Evolutionary conservation across 1,140 invertebrate genomes (phyloP).

Genomic region (Helicoverpa armigera): DNA sequence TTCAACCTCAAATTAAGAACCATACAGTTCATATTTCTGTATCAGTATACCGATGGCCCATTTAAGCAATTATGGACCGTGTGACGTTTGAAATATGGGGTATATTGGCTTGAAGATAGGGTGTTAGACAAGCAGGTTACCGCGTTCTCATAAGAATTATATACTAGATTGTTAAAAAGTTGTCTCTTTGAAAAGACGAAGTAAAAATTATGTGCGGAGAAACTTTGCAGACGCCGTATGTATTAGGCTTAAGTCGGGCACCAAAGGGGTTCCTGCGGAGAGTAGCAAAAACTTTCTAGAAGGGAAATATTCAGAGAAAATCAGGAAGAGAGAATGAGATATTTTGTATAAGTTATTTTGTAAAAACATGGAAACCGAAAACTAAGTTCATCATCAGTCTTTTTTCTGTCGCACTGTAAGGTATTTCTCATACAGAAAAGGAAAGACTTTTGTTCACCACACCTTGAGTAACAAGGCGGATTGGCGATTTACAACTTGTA

Average conservation of each 20-base stretch:
- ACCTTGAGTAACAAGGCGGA: too few relatives aligned
- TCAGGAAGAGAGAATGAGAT: too few relatives aligned
- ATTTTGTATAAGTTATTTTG: too few relatives aligned
- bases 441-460: too few relatives aligned
- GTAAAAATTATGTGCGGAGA: slow-evolving; percentile 28
- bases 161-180: slow-evolving; percentile 41
- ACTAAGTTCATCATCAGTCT: too few relatives aligned
- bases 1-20: slow-evolving; percentile 18
- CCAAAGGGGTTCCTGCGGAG: too few relatives aligned
- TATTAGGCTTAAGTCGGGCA: background rate
- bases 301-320: too few relatives aligned
- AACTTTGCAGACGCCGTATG: slow-evolving; percentile 27
- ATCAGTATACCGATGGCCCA: background rate
- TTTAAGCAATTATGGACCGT: slow-evolving; percentile 17
- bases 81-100: background rate
- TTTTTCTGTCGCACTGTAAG: too few relatives aligned
- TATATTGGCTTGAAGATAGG: background rate
- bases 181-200: slow-evolving; percentile 17
- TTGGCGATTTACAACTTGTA: too few relatives aligned
- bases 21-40: slow-evolving; percentile 32
- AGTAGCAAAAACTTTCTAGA: too few relatives aligned
- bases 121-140: slow-evolving; percentile 45
- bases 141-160: slow-evolving; percentile 52
- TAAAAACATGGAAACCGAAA: too few relatives aligned
- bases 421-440: too few relatives aligned